Conservation (phyloP, 2,888 invertebrate species). For the Rhodophaea formosa region DNA sequence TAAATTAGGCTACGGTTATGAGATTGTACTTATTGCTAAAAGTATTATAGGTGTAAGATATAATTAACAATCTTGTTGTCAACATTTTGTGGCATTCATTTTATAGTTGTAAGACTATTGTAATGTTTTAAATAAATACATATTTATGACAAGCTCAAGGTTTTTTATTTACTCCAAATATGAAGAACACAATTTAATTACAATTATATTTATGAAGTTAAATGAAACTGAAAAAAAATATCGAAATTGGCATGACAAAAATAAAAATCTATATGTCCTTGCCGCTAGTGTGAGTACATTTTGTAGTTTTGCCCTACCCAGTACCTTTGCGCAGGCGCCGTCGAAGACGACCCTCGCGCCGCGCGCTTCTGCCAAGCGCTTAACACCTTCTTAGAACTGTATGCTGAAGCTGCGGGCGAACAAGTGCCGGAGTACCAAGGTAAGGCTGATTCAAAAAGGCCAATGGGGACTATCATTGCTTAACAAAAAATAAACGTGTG, state of each 20-base stretch:
- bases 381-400: slow-evolving; percentile 84
- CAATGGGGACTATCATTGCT: no score
- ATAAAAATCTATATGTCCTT: no score
- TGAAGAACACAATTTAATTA: neutral
- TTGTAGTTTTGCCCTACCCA: no score
- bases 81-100: slow-evolving; percentile 70
- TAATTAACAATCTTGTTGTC: slow-evolving; percentile 70
- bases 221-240: no score
- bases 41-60: slow-evolving; percentile 68
- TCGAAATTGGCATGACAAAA: no score
- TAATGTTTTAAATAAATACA: slow-evolving; percentile 74
- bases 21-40: slow-evolving; percentile 60
- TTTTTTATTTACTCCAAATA: slow-evolving; percentile 34
- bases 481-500: no score
- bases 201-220: no score
- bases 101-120: slow-evolving; percentile 63
- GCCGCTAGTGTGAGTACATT: no score
- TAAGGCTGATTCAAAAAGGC: no score
- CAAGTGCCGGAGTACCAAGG: slow-evolving; percentile 79
- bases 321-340: slow-evolving; percentile 82
- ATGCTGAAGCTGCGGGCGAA: slow-evolving; percentile 82
- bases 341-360: slow-evolving; percentile 83
- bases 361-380: slow-evolving; percentile 84
- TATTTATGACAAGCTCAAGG: slow-evolving; percentile 72
- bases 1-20: slow-evolving; percentile 45